Base-by-base conservation (phyloP, 2,888 invertebrate species). In the Blera fallax region DNA sequence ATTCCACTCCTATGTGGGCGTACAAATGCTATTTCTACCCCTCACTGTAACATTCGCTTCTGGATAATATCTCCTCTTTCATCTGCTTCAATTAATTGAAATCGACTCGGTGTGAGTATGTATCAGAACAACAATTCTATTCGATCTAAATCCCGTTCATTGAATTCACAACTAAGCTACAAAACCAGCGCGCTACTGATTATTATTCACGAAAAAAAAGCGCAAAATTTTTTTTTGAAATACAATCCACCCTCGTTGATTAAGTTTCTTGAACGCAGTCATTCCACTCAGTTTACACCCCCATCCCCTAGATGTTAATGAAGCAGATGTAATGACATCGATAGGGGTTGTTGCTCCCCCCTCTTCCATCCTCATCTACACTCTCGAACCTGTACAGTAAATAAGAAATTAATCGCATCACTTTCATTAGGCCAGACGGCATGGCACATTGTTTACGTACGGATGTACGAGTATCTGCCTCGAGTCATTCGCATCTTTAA, bases 371-470 rank as follows among this genome's bases (percentile, higher is more conserved):
- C n/a, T n/a, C n/a, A n/a, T n/a, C n/a, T n/a, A n/a, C n/a, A n/a
- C n/a, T n/a, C n/a, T 10, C 5, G n/a, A 32, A 16, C 32, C 56
- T 37, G 21, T 40, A n/a, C 24, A 24, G n/a, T 58, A 37, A 58
- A 58, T 50, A 72, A 32, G 11, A 58, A 70, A 70, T 54, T 70
- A 76, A 69, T 62, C 52, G 11, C 69, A 37, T 60, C 74, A 69
- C n/a, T 24, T n/a, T 45, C 77, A 65, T 65, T 34, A 48, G 16
- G 34, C 16, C 6, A 16, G 18, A 37, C 54, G 54, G 64, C n/a
- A 48, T 32, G 54, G 64, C n/a, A 48, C 24, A 37, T n/a, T 77
- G 56, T 77, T 64, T 58, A 32, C 18, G 10, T 18, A 14, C n/a
- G n/a, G n/a, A n/a, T n/a, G n/a, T n/a, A n/a, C n/a, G n/a, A n/a